Evolutionary conservation across 2,797 vertebrate species (phyloP).

Genomic region (Corythornis leucogaster): DNA sequence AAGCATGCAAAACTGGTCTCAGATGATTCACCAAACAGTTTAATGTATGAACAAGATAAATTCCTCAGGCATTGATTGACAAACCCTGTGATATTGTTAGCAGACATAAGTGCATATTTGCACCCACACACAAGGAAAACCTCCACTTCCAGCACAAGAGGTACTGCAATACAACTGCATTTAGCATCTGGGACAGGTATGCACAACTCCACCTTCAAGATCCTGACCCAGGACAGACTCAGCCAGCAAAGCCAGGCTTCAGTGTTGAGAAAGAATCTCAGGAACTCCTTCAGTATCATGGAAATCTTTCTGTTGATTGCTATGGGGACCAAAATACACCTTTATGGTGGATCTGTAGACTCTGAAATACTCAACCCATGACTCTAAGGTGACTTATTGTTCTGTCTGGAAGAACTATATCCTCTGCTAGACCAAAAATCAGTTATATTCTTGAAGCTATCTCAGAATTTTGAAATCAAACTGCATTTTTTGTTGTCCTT

Average conservation of each 20-base stretch:
- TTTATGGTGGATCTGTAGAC: neutral
- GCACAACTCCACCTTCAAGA: neutral
- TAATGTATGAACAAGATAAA: slow-evolving; percentile 19
- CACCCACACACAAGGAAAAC: neutral
- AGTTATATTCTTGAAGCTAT: neutral
- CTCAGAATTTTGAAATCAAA: neutral
- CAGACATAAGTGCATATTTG: neutral
- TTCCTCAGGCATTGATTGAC: neutral
- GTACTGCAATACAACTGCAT: neutral
- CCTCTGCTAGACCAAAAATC: neutral
- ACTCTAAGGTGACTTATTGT: neutral
- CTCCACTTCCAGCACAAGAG: neutral
- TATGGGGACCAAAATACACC: accelerated
- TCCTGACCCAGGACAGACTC: neutral
- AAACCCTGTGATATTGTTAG: neutral
- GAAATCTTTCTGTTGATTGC: neutral
- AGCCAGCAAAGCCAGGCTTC: neutral
- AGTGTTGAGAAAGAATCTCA: neutral
- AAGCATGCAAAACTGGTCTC: slow-evolving; percentile 1
- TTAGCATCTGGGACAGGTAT: neutral
- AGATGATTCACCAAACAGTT: slow-evolving; percentile 53
- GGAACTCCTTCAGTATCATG: neutral
- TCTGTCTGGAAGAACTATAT: neutral
- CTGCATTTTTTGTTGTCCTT: neutral
- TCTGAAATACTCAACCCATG: neutral